Evolutionary conservation across 2,113 vertebrate genomes (phyloP), one percentile per base, ranked within the genome.

Genomic region (Megalops atlanticus): DNA sequence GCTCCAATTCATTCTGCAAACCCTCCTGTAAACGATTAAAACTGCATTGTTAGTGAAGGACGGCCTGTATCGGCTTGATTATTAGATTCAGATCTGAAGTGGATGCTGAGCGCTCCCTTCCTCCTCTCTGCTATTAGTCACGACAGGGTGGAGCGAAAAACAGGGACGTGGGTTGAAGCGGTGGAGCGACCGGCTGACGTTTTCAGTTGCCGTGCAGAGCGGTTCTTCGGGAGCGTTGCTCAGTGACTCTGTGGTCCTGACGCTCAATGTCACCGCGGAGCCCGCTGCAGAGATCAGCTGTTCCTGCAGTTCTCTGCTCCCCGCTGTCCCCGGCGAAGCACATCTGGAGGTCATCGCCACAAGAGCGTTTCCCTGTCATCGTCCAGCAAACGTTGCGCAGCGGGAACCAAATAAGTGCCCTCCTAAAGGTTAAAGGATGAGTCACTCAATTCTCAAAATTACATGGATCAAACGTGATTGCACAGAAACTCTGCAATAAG

Each of bases 241-340:
- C 40, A 58, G 33, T 49, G 52, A 64, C 80, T 7, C 33, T 33
- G 43, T 35, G 40, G n/a, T 72, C 58, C 70, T 36, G 80, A 78
- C 74, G 45, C 43, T 74, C 83, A 86, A 64, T 81, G 81, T 76
- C 83, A 86, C 72, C n/a, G 39, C 58, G 81, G 76, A 75, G 43
- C 35, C 7, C 40, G 35, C 43, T 58, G 69, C 77, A 49, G 43
- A 76, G 36, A 74, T 43, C 3, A 27, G 72, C 72, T 27, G 27
- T 16, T 2, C 10, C 1, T 74, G 38, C 70, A 72, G 77, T 79
- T 72, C 76, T 76, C 41, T 21, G 45, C 45, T 73, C 39, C 68
- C 38, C 27, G 1, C 81, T 76, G 64, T 80, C 35, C 68, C 52
- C 58, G 16, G n/a, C 31, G 68, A 82, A 71, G 31, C 39, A 64